Evolutionary conservation across 1,140 invertebrate genomes (phyloP), one percentile per base, ranked within the genome.

Genomic region (Pogonus chalceus): DNA sequence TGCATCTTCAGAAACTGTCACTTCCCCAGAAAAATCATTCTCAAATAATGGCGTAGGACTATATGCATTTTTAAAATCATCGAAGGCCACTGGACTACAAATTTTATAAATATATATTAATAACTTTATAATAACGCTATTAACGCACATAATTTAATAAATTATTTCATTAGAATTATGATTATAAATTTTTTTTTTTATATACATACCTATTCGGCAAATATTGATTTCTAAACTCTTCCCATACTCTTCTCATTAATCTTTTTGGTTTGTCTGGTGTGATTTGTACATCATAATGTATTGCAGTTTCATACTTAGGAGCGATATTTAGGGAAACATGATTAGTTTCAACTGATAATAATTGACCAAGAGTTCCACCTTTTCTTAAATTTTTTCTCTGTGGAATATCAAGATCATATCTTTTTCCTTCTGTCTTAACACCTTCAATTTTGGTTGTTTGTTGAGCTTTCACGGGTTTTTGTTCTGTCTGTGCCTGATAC

Each of bases 41-140:
- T 39, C 35, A 7, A 60, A 37, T 26, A 71, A 55, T 26, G 35
- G 23, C 2, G n/a, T 56, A 1, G 63, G 21, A 47, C 61, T 62
- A 63, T 83, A 86, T 16, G 85, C 65, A 65, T 83, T 84, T 62
- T 82, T 83, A 39, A 73, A 71, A 20, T 84, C 84, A 70, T 87
- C 84, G 72, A 83, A 87, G 10, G 84, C 83, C 3, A 18, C 37
- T 12, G 7, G 18, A 31, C 26, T 31, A 31, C n/a, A n/a, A n/a
- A n/a, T n/a, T n/a, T n/a, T n/a, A n/a, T n/a, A n/a, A n/a, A n/a
- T n/a, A n/a, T n/a, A n/a, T n/a, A n/a, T n/a, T n/a, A n/a, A n/a
- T n/a, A n/a, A n/a, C n/a, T n/a, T n/a, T n/a, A n/a, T n/a, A 31
- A 31, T 14, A 31, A 31, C 26, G 26, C 26, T 7, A 31, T 14